Conservation (phyloP, 2,888 invertebrate genomes). For the Agriopis leucophaearia region DNA sequence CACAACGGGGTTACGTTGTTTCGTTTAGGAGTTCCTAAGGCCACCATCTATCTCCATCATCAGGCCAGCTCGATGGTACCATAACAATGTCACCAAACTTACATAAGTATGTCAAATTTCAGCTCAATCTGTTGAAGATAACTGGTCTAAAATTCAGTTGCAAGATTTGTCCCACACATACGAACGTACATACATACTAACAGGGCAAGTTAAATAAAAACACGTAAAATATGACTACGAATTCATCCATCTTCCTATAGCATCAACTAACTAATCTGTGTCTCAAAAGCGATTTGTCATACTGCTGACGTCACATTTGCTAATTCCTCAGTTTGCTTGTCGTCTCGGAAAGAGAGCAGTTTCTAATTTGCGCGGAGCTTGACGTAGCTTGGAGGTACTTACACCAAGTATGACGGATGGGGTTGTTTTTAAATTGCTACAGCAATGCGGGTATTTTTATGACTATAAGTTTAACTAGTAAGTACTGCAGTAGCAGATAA, state of each 20-base stretch:
- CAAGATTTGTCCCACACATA: no score
- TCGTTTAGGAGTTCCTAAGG: no score
- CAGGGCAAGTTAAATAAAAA: no score
- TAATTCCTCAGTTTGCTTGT: slow-evolving; percentile 25
- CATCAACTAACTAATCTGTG: background rate
- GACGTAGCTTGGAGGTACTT: background rate
- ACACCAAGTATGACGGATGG: slow-evolving; percentile 6
- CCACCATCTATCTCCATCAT: no score
- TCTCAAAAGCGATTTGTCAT: slow-evolving; percentile 19
- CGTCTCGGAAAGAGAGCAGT: slow-evolving; percentile 14
- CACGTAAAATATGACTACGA: background rate
- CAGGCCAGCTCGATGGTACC: no score
- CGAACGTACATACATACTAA: no score
- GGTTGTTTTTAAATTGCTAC: slow-evolving; percentile 12
- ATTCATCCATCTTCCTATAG: slow-evolving; percentile 8
- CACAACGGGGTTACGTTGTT: no score
- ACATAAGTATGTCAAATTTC: no score
- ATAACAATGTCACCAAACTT: no score
- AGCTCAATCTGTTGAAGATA: no score
- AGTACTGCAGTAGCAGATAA: no score
- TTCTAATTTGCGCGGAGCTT: slow-evolving; percentile 21
- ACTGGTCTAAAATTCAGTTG: no score
- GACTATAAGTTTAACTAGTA: background rate
- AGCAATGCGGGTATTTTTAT: slow-evolving; percentile 5
- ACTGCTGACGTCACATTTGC: slow-evolving; percentile 27